Base-by-base conservation (phyloP, 2,797 vertebrate genomes). In the Pipistrellus pygmaeus region DNA sequence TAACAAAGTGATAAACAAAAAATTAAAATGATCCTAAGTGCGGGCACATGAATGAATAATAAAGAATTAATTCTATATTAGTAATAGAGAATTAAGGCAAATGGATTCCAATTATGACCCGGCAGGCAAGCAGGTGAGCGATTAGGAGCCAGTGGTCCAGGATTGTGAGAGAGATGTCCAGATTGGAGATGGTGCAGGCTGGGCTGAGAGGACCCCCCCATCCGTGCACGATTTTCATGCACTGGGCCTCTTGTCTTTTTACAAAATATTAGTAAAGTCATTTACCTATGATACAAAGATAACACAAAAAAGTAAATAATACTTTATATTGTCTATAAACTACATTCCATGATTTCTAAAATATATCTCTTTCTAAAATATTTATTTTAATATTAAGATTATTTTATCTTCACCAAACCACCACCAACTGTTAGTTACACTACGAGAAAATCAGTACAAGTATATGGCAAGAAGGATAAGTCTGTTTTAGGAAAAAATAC, bases 11-110 rank as follows among this genome's bases (percentile, higher is more conserved):
- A 12, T 64, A 95, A 80, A 68, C 41, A 69, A 89, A 93, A 46
- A 38, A 90, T 44, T 80, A 88, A 84, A 96, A 92, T 41, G 32
- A 77, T 18, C 8, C 77, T 73, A 92, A 93, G 72, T 75, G 62
- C 86, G 12, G 44, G 44, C 44, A 46, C 10, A 46, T 46, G 38
- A 93, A 53, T 51, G 21, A 91, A 82, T 51, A 30, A 78, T 30
- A 21, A 0, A 72, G 17, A 85, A 75, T 84, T 77, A 86, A 82
- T 60, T 60, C 10, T 27, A 60, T 60, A 27, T 60, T 60, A 27
- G 1, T 27, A 60, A 60, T 60, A 60, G 25, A 60, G 25, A 81
- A 90, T 38, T 21, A 90, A 85, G 32, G 71, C 6, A 88, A 53
- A 84, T 83, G 41, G n/a, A 17, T 72, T 48, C 27, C 30, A 94